phyloP scores from a whole-genome alignment of 2,888 invertebrate species.

The Rhimphoctona megacephalus region DNA sequence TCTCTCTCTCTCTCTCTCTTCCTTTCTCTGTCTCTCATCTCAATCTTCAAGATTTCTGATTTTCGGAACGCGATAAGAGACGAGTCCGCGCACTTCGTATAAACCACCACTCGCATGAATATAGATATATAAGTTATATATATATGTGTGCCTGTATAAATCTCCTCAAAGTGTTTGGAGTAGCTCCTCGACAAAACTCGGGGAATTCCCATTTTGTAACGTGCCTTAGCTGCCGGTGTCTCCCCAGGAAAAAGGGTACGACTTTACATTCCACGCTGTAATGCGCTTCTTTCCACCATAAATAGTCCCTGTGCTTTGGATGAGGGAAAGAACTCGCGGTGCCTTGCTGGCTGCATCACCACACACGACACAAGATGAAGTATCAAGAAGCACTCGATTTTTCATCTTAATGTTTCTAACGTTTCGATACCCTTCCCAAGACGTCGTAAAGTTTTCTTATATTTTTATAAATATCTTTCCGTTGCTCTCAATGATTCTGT shows the following conservation, averaged over 20 bases:
- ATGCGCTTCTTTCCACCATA: constrained; percentile 68
- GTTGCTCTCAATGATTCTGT: constrained; percentile 2
- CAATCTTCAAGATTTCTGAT: constrained; percentile 69
- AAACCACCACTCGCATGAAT: constrained; percentile 34
- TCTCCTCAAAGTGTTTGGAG: constrained; percentile 48
- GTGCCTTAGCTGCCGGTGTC: constrained; percentile 63
- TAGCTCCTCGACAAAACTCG: constrained; percentile 61
- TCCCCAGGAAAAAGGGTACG: constrained; percentile 56
- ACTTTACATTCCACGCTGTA: constrained; percentile 68
- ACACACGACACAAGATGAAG: constrained; percentile 61
- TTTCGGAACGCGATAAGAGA: constrained; percentile 63
- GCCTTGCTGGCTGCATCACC: constrained; percentile 5
- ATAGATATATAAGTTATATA: background rate
- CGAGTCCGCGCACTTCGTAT: constrained; percentile 36
- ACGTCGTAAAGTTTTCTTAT: constrained; percentile 43
- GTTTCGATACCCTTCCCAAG: constrained; percentile 30
- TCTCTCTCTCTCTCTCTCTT: constrained; percentile 40
- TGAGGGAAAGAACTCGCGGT: constrained; percentile 22
- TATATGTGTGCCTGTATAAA: constrained; percentile 22
- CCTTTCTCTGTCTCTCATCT: constrained; percentile 58
- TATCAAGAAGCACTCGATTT: constrained; percentile 58
- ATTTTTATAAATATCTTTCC: constrained; percentile 29
- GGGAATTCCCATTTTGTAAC: constrained; percentile 68
- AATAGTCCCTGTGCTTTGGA: constrained; percentile 53
- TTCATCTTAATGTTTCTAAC: constrained; percentile 60